Conservation (phyloP, 2,113 vertebrate genomes). For the Petrocephalus zakoni region DNA sequence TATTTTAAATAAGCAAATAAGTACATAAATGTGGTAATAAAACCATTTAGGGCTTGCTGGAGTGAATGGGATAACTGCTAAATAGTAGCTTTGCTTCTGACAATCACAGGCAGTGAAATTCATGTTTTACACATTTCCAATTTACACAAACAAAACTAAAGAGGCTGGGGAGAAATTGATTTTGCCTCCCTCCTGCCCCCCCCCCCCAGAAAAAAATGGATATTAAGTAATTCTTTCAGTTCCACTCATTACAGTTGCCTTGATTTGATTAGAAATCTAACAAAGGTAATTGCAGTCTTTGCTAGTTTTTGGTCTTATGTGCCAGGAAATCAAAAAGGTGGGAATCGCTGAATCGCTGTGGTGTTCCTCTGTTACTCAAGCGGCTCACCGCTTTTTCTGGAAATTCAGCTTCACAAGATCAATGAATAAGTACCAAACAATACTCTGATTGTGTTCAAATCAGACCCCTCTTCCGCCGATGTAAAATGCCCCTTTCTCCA, state of each 20-base stretch:
- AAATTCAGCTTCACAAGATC: not conserved
- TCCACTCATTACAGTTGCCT: not conserved
- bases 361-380: not conserved
- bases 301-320: not conserved
- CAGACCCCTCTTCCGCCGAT: not conserved
- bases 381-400: not conserved
- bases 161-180: not conserved
- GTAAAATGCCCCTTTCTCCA: not conserved
- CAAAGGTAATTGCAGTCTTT: constrained; percentile 8
- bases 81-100: not conserved
- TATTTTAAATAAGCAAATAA: no score
- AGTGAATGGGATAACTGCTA: not conserved
- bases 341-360: not conserved
- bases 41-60: not conserved
- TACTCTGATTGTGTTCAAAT: not conserved
- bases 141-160: not conserved
- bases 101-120: not conserved
- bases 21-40: not conserved
- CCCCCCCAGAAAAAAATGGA: not conserved
- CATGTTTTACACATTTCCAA: constrained; percentile 13
- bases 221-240: constrained; percentile 11
- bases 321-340: not conserved
- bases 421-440: not conserved
- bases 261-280: constrained; percentile 10
- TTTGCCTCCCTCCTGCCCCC: not conserved